Evolutionary conservation across 1,140 invertebrate genomes (phyloP), one percentile per base, ranked within the genome.

Genomic region (Drosophila nigrodunni): DNA sequence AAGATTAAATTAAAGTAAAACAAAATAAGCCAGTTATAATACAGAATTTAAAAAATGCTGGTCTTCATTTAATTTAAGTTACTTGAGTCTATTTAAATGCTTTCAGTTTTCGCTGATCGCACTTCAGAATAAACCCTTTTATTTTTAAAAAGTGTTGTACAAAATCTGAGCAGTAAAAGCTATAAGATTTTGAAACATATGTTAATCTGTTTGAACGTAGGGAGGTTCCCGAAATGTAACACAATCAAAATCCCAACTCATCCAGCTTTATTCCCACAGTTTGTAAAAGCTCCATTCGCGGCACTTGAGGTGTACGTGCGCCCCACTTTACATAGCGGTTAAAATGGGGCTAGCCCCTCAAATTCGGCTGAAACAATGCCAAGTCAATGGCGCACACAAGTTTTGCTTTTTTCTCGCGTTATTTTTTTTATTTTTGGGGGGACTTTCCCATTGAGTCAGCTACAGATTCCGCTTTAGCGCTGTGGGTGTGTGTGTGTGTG

Each of bases 351-450:
- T 77, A 76, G 70, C 55, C 80, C 80, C 77, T 71, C 47, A 60
- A 69, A 57, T 87, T 75, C 46, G 57, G 80, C 66, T 82, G 80
- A 83, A 83, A 77, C 77, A 82, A 80, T 88, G 83, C 80, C 80
- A 87, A 87, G 82, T 81, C 82, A 58, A 75, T 75, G 77, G 82
- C 82, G 77, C 87, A 67, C 57, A 61, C 35, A 65, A 52, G 70
- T 78, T 85, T 82, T 82, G 18, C 11, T 50, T 50, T 50, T 30
- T 30, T 30, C 25, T 30, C 25, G 25, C 25, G 6, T 15, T 15
- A 21, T 49, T 25, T 49, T 49, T 49, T 25, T 46, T 18, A 21
- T 43, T 43, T 43, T 43, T 4, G 44, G 44, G 80, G 78, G 82
- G 85, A 77, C 77, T 72, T 79, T 87, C 79, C 83, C 83, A 78